These are phyloP conservation scores for Nothocercus nigrocapillus DNA, from an alignment of 2,113 vertebrate species.

Conservation along the genomic window DNA sequence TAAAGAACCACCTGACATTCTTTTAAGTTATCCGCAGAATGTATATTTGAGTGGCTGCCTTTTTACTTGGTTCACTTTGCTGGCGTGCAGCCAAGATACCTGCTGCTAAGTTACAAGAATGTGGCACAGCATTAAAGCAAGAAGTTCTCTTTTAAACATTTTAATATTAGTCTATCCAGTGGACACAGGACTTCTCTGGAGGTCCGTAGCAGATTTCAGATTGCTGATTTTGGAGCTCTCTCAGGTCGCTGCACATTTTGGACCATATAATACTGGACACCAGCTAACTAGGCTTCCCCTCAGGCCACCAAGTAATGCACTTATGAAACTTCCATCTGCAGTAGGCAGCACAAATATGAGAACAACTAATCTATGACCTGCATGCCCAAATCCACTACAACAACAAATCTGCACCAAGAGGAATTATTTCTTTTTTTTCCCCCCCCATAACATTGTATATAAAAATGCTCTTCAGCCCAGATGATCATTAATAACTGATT, in stretches of 20 bases:
- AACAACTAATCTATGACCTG: background rate
- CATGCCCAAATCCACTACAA: background rate
- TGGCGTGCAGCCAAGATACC: background rate
- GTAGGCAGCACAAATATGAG: background rate
- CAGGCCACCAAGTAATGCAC: slow-evolving; percentile 5
- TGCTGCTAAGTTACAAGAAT: slow-evolving; percentile 4
- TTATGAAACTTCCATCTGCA: slow-evolving; percentile 11
- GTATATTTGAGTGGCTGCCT: background rate
- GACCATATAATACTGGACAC: background rate
- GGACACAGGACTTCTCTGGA: background rate
- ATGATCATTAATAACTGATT: too few species aligned
- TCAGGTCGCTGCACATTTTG: background rate
- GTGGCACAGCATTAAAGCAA: background rate
- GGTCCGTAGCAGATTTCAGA: background rate
- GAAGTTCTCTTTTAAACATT: background rate
- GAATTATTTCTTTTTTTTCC: background rate
- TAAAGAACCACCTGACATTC: background rate
- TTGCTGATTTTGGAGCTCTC: background rate
- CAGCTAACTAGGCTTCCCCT: background rate
- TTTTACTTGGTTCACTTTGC: rapidly evolving
- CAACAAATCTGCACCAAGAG: background rate
- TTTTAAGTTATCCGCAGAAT: background rate
- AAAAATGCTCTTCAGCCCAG: too few species aligned
- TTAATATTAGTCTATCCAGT: background rate
- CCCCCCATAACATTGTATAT: background rate